Percentiles rank a stretch among this genome's conserved stretches.
phyloP scores from a whole-genome alignment of 2,888 invertebrate species.

The Lasioglossum villosulum region DNA sequence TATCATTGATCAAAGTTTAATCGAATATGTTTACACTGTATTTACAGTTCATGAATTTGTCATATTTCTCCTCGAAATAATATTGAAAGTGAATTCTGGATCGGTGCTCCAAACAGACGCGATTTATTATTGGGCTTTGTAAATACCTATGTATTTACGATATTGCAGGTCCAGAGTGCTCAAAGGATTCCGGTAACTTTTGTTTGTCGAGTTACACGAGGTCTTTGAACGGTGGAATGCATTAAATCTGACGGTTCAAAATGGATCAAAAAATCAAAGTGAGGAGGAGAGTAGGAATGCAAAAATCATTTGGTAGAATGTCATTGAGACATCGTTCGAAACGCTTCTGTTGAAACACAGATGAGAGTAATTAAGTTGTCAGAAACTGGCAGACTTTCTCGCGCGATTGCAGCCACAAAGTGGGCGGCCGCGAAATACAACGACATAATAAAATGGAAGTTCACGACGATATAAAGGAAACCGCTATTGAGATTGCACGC shows the following conservation, averaged over 20 bases:
- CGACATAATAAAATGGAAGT: neutral
- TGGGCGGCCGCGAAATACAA: neutral
- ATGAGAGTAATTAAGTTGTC: conserved; percentile 4
- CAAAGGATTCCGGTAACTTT: neutral
- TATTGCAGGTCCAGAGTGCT: neutral
- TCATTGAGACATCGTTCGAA: neutral
- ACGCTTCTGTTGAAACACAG: neutral
- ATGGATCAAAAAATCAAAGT: neutral
- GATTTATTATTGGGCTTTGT: neutral
- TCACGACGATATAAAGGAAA: neutral
- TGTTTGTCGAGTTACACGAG: neutral
- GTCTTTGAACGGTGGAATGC: neutral
- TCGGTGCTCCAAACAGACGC: neutral
- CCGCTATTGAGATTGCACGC: neutral
- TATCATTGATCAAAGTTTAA: neutral
- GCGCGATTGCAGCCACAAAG: neutral
- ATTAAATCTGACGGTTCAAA: neutral
- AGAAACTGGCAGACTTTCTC: neutral
- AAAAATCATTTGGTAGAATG: neutral
- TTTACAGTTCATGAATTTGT: neutral
- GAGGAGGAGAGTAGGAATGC: neutral
- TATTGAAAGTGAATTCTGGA: neutral
- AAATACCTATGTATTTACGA: neutral
- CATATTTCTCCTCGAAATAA: neutral
- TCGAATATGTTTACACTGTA: neutral